Percentiles rank a stretch among this genome's conserved stretches.
phyloP scores from a whole-genome alignment of 92 coral and sea anemone genomes.

The Heteractis magnifica region DNA sequence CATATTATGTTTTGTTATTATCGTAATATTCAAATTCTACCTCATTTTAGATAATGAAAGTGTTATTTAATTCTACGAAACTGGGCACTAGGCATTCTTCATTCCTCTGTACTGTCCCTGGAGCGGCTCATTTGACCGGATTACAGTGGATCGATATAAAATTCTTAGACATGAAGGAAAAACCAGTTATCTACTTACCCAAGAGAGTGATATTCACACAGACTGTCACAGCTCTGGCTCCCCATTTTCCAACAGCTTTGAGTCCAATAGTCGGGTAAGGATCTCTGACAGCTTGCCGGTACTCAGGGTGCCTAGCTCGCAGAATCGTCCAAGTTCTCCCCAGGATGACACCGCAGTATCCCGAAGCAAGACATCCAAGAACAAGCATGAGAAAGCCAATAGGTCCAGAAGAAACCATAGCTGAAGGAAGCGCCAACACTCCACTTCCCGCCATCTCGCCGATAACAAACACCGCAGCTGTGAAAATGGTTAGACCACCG shows the following conservation, averaged over 20 bases:
- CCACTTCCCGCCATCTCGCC: constrained; percentile 99
- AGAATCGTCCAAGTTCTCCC: constrained; percentile 79
- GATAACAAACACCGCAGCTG: constrained; percentile 87
- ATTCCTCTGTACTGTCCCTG: no score
- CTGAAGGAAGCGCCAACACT: constrained; percentile 86
- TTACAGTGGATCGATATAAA: neutral
- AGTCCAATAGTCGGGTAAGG: constrained; percentile 92
- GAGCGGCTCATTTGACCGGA: no score
- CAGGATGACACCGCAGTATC: constrained; percentile 82
- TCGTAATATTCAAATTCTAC: no score
- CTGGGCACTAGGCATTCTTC: no score
- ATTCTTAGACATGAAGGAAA: no score
- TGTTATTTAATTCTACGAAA: no score
- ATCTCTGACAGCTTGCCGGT: constrained; percentile 79
- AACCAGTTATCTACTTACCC: constrained; percentile 44
- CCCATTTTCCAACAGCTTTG: constrained; percentile 82
- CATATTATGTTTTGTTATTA: no score
- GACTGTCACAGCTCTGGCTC: constrained; percentile 70
- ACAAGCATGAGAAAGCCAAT: constrained; percentile 67
- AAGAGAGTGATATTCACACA: constrained; percentile 79
- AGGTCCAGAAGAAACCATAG: constrained; percentile 79
- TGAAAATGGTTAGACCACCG: constrained; percentile 79
- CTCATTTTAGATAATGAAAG: no score
- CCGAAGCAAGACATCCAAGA: constrained; percentile 76
- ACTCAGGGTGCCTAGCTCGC: constrained; percentile 64